These are phyloP conservation scores for Aplidium turbinatum DNA, from an alignment of 23 tunicate genomes.

Conservation along the genomic window DNA sequence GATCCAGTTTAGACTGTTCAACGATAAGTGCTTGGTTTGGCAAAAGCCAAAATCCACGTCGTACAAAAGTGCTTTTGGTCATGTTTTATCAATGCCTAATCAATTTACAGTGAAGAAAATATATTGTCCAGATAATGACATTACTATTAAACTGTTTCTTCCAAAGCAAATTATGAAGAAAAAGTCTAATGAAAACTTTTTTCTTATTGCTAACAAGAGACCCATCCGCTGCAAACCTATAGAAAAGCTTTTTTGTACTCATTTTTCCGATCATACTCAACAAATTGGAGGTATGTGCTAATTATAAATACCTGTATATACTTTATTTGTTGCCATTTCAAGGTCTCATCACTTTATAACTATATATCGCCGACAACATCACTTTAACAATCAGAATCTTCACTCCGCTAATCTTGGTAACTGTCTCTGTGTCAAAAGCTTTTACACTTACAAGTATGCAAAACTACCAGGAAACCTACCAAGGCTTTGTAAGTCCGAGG, in stretches of 20 bases:
- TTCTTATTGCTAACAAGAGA: conserved; percentile 60
- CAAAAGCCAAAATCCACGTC: conserved; percentile 29
- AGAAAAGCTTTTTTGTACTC: conserved; percentile 41
- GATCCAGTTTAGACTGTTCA: conserved; percentile 22
- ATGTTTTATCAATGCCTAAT: conserved; percentile 16
- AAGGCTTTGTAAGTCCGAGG: no score
- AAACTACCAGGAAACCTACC: no score
- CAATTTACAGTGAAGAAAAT: not conserved
- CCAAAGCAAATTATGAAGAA: conserved; percentile 12
- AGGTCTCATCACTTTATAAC: no score
- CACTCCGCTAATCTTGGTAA: no score
- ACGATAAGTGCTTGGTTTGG: conserved; percentile 64
- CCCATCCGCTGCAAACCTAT: conserved; percentile 68
- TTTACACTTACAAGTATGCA: no score
- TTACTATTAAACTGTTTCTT: conserved; percentile 3
- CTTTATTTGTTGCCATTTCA: no score
- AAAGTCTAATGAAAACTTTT: conserved; percentile 48
- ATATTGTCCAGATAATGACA: not conserved
- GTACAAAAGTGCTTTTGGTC: conserved; percentile 32
- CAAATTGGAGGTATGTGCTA: conserved; percentile 8
- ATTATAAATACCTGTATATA: no score
- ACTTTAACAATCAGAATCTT: no score
- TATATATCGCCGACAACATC: no score
- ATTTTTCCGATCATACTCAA: not conserved
- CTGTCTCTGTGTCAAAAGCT: no score